A percentile compares a stretch with the other conserved stretches of the same genome.
phyloP scores from a whole-genome alignment of 2,888 invertebrate species.

The Herminia tarsipennalis region DNA sequence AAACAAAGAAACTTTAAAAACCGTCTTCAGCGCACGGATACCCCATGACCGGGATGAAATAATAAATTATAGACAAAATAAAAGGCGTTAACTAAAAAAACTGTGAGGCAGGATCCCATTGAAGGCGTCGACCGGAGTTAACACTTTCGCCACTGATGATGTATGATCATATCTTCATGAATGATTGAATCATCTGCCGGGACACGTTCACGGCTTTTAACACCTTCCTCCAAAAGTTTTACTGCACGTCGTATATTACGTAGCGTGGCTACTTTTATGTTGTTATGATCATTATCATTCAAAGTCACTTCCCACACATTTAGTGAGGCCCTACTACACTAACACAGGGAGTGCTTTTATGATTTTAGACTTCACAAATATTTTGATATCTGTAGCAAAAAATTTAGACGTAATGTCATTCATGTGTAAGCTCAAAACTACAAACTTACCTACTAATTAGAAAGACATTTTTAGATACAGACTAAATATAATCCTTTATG shows the following conservation, averaged over 20 bases:
- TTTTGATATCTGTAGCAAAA: constrained; percentile 39
- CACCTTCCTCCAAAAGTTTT: constrained; percentile 83
- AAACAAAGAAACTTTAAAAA: constrained; percentile 51
- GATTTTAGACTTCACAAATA: constrained; percentile 46
- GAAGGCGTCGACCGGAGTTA: constrained; percentile 65
- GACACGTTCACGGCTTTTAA: constrained; percentile 83
- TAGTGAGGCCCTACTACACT: constrained; percentile 47
- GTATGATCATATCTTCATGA: constrained; percentile 82
- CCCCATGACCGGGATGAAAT: constrained; percentile 54
- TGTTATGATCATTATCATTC: constrained; percentile 83
- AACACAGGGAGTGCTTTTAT: constrained; percentile 49
- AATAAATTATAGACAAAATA: constrained; percentile 68
- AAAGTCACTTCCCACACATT: constrained; percentile 77
- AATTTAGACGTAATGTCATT: constrained; percentile 7
- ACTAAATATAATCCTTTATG: constrained; percentile 41
- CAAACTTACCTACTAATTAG: constrained; percentile 13
- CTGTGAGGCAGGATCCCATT: constrained; percentile 62
- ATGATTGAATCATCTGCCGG: constrained; percentile 82
- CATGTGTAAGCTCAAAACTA: constrained; percentile 8
- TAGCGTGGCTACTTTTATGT: constrained; percentile 79
- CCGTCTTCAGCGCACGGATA: constrained; percentile 39
- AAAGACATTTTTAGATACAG: constrained; percentile 10
- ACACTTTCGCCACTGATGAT: constrained; percentile 82
- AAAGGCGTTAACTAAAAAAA: constrained; percentile 64
- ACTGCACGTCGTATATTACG: constrained; percentile 81